Base-by-base conservation (phyloP, 2,888 invertebrate genomes). In the Macaria notata region DNA sequence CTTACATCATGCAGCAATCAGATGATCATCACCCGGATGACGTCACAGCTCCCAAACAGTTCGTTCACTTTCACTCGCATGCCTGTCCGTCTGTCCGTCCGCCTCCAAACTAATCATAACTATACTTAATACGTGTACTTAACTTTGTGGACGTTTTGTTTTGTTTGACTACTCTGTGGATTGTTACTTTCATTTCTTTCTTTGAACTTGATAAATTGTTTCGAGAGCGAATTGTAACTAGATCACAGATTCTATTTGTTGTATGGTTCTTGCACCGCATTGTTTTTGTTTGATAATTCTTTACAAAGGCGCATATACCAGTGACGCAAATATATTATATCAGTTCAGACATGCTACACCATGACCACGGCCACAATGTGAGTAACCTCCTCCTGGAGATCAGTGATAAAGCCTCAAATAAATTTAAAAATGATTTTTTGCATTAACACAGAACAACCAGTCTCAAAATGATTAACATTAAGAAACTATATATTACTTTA, bases 51-150 rank as follows among this genome's bases (percentile, higher is more conserved):
- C 81, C 85, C 80, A 83, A 88, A 88, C 79, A 41, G 50, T 75
- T 76, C 79, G 69, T 76, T 84, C 84, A 89, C 89, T 89, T 89
- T 89, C 89, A 89, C 89, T 86, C 65, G 75, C 78, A 71, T 76
- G 80, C 76, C 78, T 77, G 75, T 71, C 75, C 69, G 75, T 70
- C 69, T 66, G 68, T 70, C 65, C 61, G 56, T 36, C 51, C 44
- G 64, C 59, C 54, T 45, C 59, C 54, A 53, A 62, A 70, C 66
- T 68, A 71, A 72, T 72, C 60, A 63, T 67, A 66, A 36, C 5
- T 6, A 36, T 36, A 36, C 33, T 36, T 36, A 19, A 19, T 19
- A 36, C 7, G 7, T 36, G 33, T 36, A 36, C 33, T 36, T 36
- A 36, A 36, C 33, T 64, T 65, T 68, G 65, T 69, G 66, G 65